Conservation (phyloP, 2,888 invertebrate genomes). For the Sceliomorpha sp. region DNA sequence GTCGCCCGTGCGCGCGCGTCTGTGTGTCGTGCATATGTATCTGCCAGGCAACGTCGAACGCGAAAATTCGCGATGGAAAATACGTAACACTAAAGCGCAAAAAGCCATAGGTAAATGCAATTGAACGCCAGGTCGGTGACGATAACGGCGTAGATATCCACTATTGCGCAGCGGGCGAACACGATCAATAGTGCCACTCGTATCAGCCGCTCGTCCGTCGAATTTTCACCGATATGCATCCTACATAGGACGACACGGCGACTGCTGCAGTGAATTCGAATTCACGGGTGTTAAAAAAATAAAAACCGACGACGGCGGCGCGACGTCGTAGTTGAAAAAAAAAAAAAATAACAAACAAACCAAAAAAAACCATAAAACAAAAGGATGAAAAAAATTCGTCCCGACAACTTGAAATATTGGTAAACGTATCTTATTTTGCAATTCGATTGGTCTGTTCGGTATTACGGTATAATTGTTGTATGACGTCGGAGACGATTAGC, state of each 20-base stretch:
- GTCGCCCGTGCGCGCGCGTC: neutral
- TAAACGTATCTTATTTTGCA: no score
- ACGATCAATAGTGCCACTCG: constrained; percentile 59
- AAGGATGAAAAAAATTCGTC: no score
- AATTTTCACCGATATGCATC: constrained; percentile 55
- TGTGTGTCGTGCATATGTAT: neutral
- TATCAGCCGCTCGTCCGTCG: constrained; percentile 57
- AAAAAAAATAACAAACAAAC: neutral
- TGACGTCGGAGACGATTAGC: no score
- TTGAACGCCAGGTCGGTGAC: constrained; percentile 57
- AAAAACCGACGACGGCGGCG: constrained; percentile 30
- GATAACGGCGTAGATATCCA: constrained; percentile 58
- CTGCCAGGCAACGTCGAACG: constrained; percentile 18
- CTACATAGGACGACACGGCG: constrained; percentile 28
- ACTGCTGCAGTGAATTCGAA: constrained; percentile 35
- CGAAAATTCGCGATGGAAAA: constrained; percentile 54
- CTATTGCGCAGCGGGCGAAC: constrained; percentile 58
- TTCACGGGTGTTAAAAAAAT: constrained; percentile 23
- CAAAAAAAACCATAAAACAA: no score
- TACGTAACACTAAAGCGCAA: constrained; percentile 55
- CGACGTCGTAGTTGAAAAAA: no score
- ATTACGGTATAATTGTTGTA: no score
- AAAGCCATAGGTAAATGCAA: constrained; percentile 57
- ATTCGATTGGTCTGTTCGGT: no score
- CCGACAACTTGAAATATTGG: no score